Conservation (phyloP, 2,113 vertebrate genomes). For the Pedetes capensis region DNA sequence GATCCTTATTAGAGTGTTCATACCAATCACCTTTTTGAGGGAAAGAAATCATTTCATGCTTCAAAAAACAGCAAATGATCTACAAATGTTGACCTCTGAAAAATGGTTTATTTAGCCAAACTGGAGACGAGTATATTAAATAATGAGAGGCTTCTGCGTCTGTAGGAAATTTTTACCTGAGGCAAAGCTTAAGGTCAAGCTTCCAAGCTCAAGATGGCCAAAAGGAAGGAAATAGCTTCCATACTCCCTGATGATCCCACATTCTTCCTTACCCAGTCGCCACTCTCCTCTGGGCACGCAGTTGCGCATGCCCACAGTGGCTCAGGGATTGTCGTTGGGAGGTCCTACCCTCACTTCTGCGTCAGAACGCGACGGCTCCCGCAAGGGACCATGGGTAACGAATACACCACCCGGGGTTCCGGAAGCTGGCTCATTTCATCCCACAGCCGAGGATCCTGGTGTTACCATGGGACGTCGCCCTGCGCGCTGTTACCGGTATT, state of each 20-base stretch:
- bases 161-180: background rate
- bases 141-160: background rate
- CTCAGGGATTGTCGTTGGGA: fast-evolving
- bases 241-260: too few species aligned
- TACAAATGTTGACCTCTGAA: background rate
- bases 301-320: fast-evolving
- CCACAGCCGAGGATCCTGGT: fast-evolving
- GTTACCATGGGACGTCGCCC: slow-evolving; percentile 53
- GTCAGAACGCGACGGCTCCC: background rate
- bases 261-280: fast-evolving
- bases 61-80: background rate
- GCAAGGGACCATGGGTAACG: background rate
- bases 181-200: background rate
- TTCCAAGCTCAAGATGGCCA: fast-evolving
- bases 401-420: too few species aligned
- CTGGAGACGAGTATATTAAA: background rate
- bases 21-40: background rate
- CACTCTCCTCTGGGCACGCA: fast-evolving
- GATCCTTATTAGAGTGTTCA: background rate
- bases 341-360: fast-evolving
- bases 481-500: slow-evolving; percentile 87
- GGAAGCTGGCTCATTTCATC: too few species aligned
- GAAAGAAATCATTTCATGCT: background rate
- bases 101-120: background rate
- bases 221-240: fast-evolving